Conservation (phyloP, 2,797 vertebrate genomes). For the Galaxias olidus region DNA sequence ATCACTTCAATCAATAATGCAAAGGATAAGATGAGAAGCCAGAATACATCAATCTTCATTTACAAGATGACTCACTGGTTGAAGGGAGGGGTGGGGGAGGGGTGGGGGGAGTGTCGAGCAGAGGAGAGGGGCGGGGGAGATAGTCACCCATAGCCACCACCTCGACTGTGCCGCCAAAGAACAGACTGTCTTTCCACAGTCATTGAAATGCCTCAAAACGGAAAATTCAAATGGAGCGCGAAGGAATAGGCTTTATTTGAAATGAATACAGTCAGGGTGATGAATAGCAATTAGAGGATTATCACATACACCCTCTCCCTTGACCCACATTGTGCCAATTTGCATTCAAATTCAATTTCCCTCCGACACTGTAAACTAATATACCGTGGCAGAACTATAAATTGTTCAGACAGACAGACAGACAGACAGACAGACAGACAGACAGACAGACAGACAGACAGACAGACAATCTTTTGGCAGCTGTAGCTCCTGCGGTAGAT, state of each 20-base stretch:
- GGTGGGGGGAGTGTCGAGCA: slow-evolving; percentile 1
- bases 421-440: slow-evolving; percentile 9
- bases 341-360: slow-evolving; percentile 3
- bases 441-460: background rate
- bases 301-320: slow-evolving; percentile 4
- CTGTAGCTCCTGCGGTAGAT: background rate
- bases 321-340: slow-evolving; percentile 6
- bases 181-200: too few species aligned
- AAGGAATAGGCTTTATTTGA: background rate
- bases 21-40: slow-evolving; percentile 18
- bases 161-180: too few species aligned
- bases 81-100: background rate
- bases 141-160: too few species aligned
- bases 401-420: background rate
- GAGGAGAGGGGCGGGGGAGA: background rate
- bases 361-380: background rate
- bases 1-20: slow-evolving; percentile 65
- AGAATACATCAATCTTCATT: background rate
- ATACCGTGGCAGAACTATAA: background rate
- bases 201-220: too few species aligned
- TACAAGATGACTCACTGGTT: background rate
- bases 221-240: background rate
- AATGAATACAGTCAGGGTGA: slow-evolving; percentile 3
- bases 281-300: slow-evolving; percentile 6
- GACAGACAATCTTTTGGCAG: too few species aligned